These are phyloP conservation scores for Drosophila colorata DNA, from an alignment of 2,888 invertebrate genomes.

Conservation along the genomic window DNA sequence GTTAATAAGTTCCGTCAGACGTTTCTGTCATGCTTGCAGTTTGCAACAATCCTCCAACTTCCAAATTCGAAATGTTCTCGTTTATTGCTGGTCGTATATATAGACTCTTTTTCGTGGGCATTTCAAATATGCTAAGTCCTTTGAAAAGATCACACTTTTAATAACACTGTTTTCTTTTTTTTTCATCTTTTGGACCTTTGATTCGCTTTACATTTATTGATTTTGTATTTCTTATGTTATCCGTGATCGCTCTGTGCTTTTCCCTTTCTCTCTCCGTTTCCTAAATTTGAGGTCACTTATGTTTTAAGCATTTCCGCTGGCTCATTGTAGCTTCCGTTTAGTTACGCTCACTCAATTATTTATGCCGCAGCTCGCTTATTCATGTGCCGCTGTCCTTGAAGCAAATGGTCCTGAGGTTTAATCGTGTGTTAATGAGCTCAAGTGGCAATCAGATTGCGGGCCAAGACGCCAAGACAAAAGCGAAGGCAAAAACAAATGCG, in stretches of 20 bases:
- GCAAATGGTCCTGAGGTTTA: slow-evolving; percentile 67
- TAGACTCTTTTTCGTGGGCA: too few relatives aligned
- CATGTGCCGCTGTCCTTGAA: slow-evolving; percentile 40
- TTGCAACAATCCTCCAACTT: too few relatives aligned
- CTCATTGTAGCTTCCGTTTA: slow-evolving; percentile 27
- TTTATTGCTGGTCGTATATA: too few relatives aligned
- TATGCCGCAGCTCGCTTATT: slow-evolving; percentile 40
- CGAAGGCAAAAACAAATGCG: slow-evolving; percentile 23
- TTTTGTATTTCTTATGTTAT: slow-evolving; percentile 19
- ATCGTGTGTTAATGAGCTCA: slow-evolving; percentile 79
- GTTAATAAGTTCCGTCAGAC: too few relatives aligned
- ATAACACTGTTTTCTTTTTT: too few relatives aligned
- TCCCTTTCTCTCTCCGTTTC: neutral
- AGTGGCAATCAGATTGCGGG: slow-evolving; percentile 74
- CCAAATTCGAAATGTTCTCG: too few relatives aligned
- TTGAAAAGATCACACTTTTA: too few relatives aligned
- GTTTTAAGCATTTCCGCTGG: slow-evolving; percentile 59
- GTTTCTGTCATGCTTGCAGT: too few relatives aligned
- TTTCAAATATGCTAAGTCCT: neutral
- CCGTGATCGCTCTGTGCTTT: neutral
- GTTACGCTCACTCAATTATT: slow-evolving; percentile 50
- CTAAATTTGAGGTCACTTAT: slow-evolving; percentile 33
- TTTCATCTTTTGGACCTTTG: neutral
- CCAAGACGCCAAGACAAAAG: slow-evolving; percentile 47
- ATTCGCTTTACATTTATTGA: slow-evolving; percentile 28